A percentile compares a stretch with the other conserved stretches of the same genome.
These are phyloP conservation scores for Ficedula albicollis DNA, from an alignment of 2,797 vertebrate species.

Conservation along the genomic window DNA sequence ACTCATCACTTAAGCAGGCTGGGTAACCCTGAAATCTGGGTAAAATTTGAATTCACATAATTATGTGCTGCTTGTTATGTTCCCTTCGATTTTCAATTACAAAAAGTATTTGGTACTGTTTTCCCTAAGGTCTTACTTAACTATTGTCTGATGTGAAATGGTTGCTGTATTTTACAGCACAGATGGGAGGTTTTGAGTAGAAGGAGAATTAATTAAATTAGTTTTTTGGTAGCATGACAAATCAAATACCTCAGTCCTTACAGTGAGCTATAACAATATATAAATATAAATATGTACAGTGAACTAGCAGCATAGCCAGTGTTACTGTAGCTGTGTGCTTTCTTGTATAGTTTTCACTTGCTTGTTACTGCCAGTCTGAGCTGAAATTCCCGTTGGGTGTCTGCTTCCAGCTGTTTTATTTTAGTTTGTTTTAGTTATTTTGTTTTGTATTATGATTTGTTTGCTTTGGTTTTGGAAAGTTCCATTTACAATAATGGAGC, in stretches of 20 bases:
- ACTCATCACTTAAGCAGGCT: background rate
- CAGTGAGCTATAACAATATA: background rate
- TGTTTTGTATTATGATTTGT: background rate
- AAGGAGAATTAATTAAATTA: background rate
- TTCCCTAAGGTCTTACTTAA: background rate
- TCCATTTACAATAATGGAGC: background rate
- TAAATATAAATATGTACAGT: too few relatives aligned
- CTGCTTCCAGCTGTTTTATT: constrained; percentile 34
- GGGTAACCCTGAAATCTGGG: background rate
- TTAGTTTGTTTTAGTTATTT: constrained; percentile 28
- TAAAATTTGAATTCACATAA: background rate
- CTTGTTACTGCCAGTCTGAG: background rate
- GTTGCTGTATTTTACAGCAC: background rate
- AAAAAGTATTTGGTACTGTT: background rate
- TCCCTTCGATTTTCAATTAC: background rate
- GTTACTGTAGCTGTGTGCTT: background rate
- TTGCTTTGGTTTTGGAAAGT: constrained; percentile 38
- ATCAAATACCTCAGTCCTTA: background rate
- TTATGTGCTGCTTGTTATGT: background rate
- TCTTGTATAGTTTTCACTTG: background rate
- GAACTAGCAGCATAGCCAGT: background rate
- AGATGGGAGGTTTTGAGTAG: background rate
- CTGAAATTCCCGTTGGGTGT: background rate
- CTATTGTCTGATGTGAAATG: background rate
- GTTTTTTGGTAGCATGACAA: background rate